Base-by-base conservation (phyloP, 2,888 invertebrate species). In the Ganaspis brasiliensis region DNA sequence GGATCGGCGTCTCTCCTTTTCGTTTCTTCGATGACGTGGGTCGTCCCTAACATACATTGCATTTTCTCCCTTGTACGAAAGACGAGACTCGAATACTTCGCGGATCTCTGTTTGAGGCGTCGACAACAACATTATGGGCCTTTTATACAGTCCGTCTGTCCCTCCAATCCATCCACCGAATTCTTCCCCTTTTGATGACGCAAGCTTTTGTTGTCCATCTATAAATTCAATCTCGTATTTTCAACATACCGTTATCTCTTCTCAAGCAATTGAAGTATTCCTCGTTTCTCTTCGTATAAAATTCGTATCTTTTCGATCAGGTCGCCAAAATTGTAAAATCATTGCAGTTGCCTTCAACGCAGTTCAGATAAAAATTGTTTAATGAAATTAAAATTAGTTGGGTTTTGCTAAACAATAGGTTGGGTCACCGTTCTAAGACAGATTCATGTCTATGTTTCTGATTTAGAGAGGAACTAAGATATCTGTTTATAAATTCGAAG, bases 1-100 rank as follows among this genome's bases (percentile, higher is more conserved):
- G 63, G 40, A 63, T 40, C 63, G 63, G 24, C 67, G 40, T 78
- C 75, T 77, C 77, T 77, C 78, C 72, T 57, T 80, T 81, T 73
- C 80, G 74, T 78, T 79, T 73, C 74, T 72, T 57, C 75, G 78
- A 73, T 37, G 61, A 61, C 77, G 37, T 67, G 45, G 67, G 67
- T 67, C 63, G 63, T 40, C 40, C 63, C 26, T 21, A 67, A 67
- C 24, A 40, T 67, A 67, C 40, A 45, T 40, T 24, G 37, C 40
- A 37, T 67, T 67, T 67, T 21, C 63, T 63, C 63, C 63, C 63
- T 40, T 67, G 67, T 67, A 67, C 67, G 67, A 67, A 67, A 67
- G 67, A 67, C 45, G 67, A 67, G 67, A 67, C 67, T 26, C 45
- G 67, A 40, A 45, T 45, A 21, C 45, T 21, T 45, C n/a, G 5